Conservation (phyloP, 2,797 vertebrate species). For the Anguilla marmorata region DNA sequence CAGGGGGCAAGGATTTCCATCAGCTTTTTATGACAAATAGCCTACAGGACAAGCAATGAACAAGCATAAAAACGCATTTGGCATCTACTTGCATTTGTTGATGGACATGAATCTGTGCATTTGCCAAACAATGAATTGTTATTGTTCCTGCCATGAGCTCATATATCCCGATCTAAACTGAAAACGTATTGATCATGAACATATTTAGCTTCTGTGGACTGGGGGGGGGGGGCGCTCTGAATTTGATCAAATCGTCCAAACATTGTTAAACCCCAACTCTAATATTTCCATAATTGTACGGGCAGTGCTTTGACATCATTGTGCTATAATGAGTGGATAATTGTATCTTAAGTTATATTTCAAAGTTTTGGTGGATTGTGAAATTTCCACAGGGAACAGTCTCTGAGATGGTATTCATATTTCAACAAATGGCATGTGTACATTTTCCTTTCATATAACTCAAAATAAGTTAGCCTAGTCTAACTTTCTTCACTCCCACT, state of each 20-base stretch:
- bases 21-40: too few species aligned
- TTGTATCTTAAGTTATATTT: not conserved
- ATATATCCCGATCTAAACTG: not conserved
- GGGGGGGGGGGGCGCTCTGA: constrained; percentile 25
- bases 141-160: not conserved
- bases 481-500: not conserved
- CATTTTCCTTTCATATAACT: not conserved
- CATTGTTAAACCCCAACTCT: not conserved
- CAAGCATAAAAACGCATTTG: too few species aligned
- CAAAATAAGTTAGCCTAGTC: not conserved
- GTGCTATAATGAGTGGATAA: not conserved
- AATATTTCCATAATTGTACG: not conserved
- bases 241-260: not conserved
- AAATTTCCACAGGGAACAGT: not conserved
- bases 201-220: not conserved
- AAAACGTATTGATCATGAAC: not conserved
- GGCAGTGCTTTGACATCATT: not conserved
- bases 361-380: not conserved
- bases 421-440: not conserved
- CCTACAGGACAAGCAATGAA: too few species aligned
- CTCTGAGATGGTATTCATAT: not conserved
- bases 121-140: too few species aligned
- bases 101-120: too few species aligned
- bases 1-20: too few species aligned
- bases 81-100: too few species aligned